Evolutionary conservation across 2,797 vertebrate species (phyloP).

Genomic region (Argentina silus): DNA sequence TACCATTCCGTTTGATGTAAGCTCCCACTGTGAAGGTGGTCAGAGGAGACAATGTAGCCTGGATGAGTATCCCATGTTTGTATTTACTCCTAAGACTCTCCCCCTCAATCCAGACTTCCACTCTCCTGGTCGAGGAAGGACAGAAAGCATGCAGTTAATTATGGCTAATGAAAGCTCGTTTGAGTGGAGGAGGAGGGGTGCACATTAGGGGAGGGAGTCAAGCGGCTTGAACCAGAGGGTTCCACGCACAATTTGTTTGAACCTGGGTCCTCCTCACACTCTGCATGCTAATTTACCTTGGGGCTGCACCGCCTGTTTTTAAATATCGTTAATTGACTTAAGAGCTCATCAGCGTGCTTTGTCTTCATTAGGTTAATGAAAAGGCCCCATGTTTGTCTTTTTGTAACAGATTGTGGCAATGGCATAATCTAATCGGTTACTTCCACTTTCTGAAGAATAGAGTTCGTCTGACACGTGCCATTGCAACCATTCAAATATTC

Average conservation of each 20-base stretch:
- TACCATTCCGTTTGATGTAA: background rate
- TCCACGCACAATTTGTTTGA: slow-evolving; percentile 80
- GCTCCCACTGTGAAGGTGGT: background rate
- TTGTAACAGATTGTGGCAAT: slow-evolving; percentile 83
- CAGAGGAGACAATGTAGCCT: background rate
- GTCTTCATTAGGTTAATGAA: slow-evolving; percentile 88
- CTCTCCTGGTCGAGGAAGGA: slow-evolving; percentile 59
- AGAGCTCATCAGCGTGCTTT: slow-evolving; percentile 81
- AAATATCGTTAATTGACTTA: slow-evolving; percentile 87
- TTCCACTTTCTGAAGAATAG: slow-evolving; percentile 80
- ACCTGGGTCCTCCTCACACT: slow-evolving; percentile 76
- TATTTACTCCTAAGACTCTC: slow-evolving; percentile 21
- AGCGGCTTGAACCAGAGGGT: slow-evolving; percentile 79
- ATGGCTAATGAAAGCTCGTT: slow-evolving; percentile 79
- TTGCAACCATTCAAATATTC: slow-evolving; percentile 65
- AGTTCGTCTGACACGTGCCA: slow-evolving; percentile 72
- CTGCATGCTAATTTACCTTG: slow-evolving; percentile 80
- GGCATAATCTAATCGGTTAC: slow-evolving; percentile 82
- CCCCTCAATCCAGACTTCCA: slow-evolving; percentile 50
- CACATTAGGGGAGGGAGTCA: slow-evolving; percentile 74
- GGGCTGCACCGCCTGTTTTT: slow-evolving; percentile 79
- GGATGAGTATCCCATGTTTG: slow-evolving; percentile 18
- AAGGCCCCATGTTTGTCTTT: slow-evolving; percentile 82
- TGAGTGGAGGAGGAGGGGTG: slow-evolving; percentile 67
- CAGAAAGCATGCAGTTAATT: slow-evolving; percentile 75